Percentiles rank a stretch among this genome's conserved stretches.
Conservation (phyloP, 2,113 vertebrate genomes). For the Tetrax tetrax region DNA sequence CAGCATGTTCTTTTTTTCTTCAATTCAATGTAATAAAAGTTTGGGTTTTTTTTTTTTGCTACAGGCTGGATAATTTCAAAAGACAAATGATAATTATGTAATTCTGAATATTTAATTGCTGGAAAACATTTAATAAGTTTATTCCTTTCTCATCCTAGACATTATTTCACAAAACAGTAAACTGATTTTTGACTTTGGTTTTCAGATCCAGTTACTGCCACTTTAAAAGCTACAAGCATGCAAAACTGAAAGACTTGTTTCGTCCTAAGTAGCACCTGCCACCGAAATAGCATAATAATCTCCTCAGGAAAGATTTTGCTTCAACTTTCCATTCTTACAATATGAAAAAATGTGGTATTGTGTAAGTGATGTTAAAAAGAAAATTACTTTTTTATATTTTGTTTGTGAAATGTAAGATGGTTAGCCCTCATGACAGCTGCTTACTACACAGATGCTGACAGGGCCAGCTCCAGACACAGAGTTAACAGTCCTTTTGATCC, state of each 20-base stretch:
- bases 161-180: neutral
- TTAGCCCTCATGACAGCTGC: rapidly evolving
- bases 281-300: neutral
- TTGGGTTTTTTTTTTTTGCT: neutral
- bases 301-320: neutral
- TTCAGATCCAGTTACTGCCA: neutral
- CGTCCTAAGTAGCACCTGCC: neutral
- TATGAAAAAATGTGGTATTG: neutral
- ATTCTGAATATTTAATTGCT: neutral
- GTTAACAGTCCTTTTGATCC: neutral
- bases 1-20: neutral
- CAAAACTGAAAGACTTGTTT: neutral
- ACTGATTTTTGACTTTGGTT: neutral
- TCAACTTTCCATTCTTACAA: neutral
- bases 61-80: neutral
- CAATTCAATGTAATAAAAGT: neutral
- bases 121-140: neutral
- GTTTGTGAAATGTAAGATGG: neutral
- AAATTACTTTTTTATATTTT: neutral
- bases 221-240: neutral
- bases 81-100: neutral
- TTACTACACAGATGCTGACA: neutral
- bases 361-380: neutral
- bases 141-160: neutral
- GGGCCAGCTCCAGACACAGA: neutral